Base-by-base conservation (phyloP, 2,888 invertebrate genomes). In the Artemia sp. region DNA sequence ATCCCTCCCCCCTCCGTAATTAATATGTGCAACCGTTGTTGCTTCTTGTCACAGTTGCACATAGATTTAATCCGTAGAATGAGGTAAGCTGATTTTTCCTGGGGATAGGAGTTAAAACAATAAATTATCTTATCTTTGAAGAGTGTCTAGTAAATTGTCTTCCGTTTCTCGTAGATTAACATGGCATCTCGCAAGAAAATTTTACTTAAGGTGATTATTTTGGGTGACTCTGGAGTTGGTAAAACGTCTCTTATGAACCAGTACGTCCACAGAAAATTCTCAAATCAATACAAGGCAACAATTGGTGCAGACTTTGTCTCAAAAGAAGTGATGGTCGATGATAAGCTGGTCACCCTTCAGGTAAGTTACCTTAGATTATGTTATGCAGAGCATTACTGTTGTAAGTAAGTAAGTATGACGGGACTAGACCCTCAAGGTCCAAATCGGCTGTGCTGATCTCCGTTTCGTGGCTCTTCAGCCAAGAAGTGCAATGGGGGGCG, bases 241-340 rank as follows among this genome's bases (percentile, higher is more conserved):
- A 99, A 99, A 81, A 99, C 98, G 67, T 98, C 97, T 51, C 82
- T 99, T 70, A 98, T 99, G 98, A 99, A 99, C 82, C 97, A 97
- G 81, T 99, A 97, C 85, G 97, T 99, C 75, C 98, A 95, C 83
- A 94, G 95, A 80, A 93, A 97, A 81, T 99, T 99, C 83, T 94
- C 94, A 77, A 98, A 96, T 82, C 97, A 98, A 83, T 99, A 99
- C 83, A 99, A 99, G 83, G 97, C 98, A 73, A 98, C 98, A 74
- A 98, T 98, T 81, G 98, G 98, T 74, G 98, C 98, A 74, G 98
- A 99, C 83, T 99, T 99, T 81, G 86, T 98, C 76, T 98, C 97
- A 76, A 98, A 98, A 82, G 98, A 99, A 82, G 93, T 99, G 73
- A 87, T 90, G 77, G 95, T 98, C n/a, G 97, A 98, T 79, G 96